These are phyloP conservation scores for Micronycteris hirsuta DNA, from an alignment of 2,113 vertebrate species.

Conservation along the genomic window DNA sequence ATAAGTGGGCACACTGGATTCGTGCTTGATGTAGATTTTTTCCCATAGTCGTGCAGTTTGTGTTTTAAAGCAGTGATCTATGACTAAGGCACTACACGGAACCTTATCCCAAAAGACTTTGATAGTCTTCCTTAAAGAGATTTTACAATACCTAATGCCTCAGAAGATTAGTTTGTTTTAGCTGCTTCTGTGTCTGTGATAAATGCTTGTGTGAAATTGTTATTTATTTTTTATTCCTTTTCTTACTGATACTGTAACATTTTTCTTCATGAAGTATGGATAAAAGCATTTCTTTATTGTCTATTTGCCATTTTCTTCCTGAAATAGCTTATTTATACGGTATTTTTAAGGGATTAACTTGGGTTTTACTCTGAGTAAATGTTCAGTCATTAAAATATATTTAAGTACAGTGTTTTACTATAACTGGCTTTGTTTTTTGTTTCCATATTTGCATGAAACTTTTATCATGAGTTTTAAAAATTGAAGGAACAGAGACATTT, in stretches of 20 bases:
- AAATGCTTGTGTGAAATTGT: background rate
- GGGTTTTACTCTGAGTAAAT: background rate
- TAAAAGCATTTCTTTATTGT: conserved; percentile 22
- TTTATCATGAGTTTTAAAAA: background rate
- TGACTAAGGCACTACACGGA: background rate
- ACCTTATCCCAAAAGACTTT: background rate
- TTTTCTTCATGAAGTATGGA: background rate
- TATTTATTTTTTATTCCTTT: background rate
- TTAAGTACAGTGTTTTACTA: background rate
- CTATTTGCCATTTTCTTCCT: background rate
- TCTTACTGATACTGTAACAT: background rate
- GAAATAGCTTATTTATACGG: background rate
- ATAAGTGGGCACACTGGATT: background rate
- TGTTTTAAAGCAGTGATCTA: background rate
- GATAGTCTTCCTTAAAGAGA: background rate
- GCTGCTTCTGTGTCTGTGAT: background rate
- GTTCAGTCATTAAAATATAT: conserved; percentile 24
- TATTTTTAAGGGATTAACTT: conserved; percentile 32
- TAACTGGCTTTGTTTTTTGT: conserved; percentile 21
- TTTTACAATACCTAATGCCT: background rate
- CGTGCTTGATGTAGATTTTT: background rate
- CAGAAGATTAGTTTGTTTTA: background rate
- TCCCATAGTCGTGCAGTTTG: background rate
- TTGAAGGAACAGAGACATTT: background rate
- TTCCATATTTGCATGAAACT: background rate